Evolutionary conservation across 2,797 vertebrate genomes (phyloP).

Genomic region (Pygocentrus nattereri): DNA sequence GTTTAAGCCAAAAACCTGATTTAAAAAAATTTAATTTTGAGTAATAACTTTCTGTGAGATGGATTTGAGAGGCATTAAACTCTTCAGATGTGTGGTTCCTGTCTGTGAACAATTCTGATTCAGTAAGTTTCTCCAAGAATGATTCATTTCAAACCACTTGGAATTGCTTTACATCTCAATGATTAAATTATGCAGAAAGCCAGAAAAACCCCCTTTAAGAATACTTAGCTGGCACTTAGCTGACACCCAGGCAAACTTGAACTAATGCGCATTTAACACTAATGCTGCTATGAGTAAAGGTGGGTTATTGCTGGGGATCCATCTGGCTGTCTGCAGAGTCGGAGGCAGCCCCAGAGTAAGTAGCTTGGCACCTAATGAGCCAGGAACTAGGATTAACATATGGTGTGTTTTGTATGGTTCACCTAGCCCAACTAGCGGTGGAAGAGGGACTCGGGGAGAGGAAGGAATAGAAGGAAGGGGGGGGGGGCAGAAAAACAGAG

Average conservation of each 20-base stretch:
- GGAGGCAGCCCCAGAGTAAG: slow-evolving; percentile 67
- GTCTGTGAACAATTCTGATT: too few species aligned
- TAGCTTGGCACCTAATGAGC: slow-evolving; percentile 74
- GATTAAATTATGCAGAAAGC: too few species aligned
- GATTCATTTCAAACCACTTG: too few species aligned
- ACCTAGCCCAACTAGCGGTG: slow-evolving; percentile 68
- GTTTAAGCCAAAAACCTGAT: too few species aligned
- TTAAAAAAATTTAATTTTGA: too few species aligned
- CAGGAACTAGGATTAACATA: slow-evolving; percentile 73
- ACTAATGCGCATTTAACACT: slow-evolving; percentile 34
- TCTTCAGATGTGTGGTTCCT: too few species aligned
- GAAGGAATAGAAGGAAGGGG: slow-evolving; percentile 8
- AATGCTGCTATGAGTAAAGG: slow-evolving; percentile 42
- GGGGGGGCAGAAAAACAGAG: slow-evolving; percentile 23
- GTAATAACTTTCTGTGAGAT: too few species aligned
- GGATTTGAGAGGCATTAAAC: too few species aligned
- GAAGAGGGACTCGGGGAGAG: slow-evolving; percentile 62
- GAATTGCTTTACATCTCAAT: too few species aligned
- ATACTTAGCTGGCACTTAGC: slow-evolving; percentile 2
- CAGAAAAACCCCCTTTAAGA: background rate
- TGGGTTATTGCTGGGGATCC: slow-evolving; percentile 53
- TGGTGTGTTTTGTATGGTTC: slow-evolving; percentile 70
- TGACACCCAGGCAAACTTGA: slow-evolving; percentile 25
- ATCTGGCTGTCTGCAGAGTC: slow-evolving; percentile 67
- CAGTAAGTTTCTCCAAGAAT: too few species aligned